Base-by-base conservation (phyloP, 2,888 invertebrate genomes). In the Rhagium mordax region DNA sequence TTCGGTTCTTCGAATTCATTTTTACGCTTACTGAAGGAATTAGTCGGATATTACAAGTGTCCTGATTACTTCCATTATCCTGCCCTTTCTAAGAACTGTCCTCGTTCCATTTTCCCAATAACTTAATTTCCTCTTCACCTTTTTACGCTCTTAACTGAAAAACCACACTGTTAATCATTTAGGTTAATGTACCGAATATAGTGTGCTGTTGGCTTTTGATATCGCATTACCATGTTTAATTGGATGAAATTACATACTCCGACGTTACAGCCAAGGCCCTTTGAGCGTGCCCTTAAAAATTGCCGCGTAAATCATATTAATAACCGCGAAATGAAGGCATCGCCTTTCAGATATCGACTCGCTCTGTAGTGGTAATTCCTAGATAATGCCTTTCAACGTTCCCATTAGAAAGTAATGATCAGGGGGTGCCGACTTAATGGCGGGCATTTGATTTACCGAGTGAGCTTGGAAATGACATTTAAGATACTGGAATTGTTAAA, bases 271-370 rank as follows among this genome's bases (percentile, higher is more conserved):
- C 10, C 3, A 33, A 48, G 21, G 24, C 53, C 53, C 61, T 61
- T 70, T 70, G 61, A 70, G 16, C 15, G 8, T 13, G 4, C 59
- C 24, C 18, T 51, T 53, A 70, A 70, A 70, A 70, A 70, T 51
- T 57, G 27, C 47, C n/a, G 7, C 47, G 55, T 70, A 70, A 70
- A 70, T 70, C 62, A 57, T 21, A 70, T 70, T 70, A 70, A 57
- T 57, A 57, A 48, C 64, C 60, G 47, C 55, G 20, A 64, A 70
- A 47, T 24, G 49, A 47, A 18, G 29, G 67, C 47, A 16, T 18
- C 27, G 33, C 60, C 18, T 41, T 60, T 60, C 60, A 10, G 18
- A 60, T 60, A 41, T 60, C 60, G 60, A 18, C 18, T 41, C 57
- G 24, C 60, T 60, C 41, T 60, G 41, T 18, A 60, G 60, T 18